Percentiles rank a stretch among this genome's conserved stretches.
phyloP scores from a whole-genome alignment of 1,140 invertebrate species.

The Andrena cerasifolii region DNA sequence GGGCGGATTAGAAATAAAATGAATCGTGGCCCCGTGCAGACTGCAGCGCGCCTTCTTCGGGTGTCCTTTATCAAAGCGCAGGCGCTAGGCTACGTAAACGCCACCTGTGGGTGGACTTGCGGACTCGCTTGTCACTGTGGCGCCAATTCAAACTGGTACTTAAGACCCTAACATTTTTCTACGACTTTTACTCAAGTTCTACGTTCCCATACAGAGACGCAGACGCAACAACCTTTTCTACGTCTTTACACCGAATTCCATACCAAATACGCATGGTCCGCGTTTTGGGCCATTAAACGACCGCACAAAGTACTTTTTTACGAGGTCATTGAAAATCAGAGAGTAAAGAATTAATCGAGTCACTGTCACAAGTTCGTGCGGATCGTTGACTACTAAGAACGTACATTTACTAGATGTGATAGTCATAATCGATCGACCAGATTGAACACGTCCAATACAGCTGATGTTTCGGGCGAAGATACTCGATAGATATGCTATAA shows the following conservation, averaged over 20 bases:
- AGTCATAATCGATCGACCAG: constrained; percentile 7
- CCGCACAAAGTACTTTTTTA: constrained; percentile 6
- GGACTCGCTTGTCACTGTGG: constrained; percentile 4
- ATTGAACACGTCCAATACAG: neutral
- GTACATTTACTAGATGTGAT: neutral
- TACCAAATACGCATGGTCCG: neutral
- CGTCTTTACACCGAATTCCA: neutral
- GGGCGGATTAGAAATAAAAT: too few species aligned
- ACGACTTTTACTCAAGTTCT: neutral
- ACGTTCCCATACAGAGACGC: too few species aligned
- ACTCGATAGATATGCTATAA: neutral
- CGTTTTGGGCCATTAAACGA: neutral
- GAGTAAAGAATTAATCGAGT: neutral
- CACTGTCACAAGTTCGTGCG: too few species aligned
- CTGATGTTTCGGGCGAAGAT: neutral
- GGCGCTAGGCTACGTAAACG: constrained; percentile 13
- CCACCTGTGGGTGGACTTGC: neutral
- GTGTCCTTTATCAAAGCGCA: neutral
- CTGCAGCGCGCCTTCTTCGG: neutral
- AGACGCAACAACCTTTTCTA: constrained; percentile 1
- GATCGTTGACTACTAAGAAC: neutral
- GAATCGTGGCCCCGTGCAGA: too few species aligned
- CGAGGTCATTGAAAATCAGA: neutral
- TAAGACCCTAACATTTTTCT: constrained; percentile 7
- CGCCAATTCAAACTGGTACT: constrained; percentile 1